These are phyloP conservation scores for Leucophenga varia DNA, from an alignment of 1,140 invertebrate genomes.

Conservation along the genomic window DNA sequence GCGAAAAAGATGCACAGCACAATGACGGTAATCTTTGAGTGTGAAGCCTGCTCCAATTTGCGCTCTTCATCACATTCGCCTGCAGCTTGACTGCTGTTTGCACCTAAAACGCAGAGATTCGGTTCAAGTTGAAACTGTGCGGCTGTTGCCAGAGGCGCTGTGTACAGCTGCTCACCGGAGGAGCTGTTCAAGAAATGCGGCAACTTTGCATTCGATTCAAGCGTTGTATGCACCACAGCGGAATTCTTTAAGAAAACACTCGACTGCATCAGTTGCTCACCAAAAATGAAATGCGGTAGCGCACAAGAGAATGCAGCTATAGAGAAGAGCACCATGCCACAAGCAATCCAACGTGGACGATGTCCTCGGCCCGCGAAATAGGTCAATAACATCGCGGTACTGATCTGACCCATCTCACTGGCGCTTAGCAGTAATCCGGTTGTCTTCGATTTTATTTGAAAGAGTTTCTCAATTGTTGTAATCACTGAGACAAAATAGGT, in stretches of 20 bases:
- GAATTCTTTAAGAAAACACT: conserved; percentile 32
- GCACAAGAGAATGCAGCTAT: conserved; percentile 85
- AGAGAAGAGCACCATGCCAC: conserved; percentile 88
- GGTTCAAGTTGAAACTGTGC: conserved; percentile 22
- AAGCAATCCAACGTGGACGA: conserved; percentile 93
- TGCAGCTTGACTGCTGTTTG: conserved; percentile 29
- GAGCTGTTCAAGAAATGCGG: too few relatives aligned
- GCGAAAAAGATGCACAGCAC: conserved; percentile 85
- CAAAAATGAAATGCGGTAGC: conserved; percentile 78
- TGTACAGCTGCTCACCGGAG: too few relatives aligned
- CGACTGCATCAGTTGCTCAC: conserved; percentile 63
- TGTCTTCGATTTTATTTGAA: conserved; percentile 92
- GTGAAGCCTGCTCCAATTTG: conserved; percentile 64
- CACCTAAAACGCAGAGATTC: conserved; percentile 40
- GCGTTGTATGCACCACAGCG: too few relatives aligned
- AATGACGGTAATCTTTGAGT: conserved; percentile 75
- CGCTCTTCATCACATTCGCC: conserved; percentile 62
- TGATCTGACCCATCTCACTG: conserved; percentile 93
- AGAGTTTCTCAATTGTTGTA: conserved; percentile 95
- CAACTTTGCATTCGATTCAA: too few relatives aligned
- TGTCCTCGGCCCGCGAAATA: conserved; percentile 93
- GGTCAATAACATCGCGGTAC: conserved; percentile 82
- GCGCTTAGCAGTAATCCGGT: conserved; percentile 91
- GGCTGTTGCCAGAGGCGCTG: too few relatives aligned
- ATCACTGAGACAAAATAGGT: conserved; percentile 96